These are phyloP conservation scores for Rhabdophis nuchalis DNA, from an alignment of 2,797 vertebrate genomes.

Conservation along the genomic window DNA sequence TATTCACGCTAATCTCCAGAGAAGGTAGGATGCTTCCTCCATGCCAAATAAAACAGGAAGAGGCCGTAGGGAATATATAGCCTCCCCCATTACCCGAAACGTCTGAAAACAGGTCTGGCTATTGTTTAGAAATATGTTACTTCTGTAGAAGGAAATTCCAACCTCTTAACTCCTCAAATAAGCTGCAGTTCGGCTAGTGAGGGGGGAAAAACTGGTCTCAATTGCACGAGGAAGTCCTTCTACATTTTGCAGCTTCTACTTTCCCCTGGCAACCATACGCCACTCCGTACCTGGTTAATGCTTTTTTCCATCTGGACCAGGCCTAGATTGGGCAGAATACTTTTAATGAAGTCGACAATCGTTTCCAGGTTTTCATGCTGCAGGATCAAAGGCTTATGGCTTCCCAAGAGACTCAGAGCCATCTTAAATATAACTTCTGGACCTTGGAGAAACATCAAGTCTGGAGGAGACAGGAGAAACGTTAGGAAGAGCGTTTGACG, in stretches of 20 bases:
- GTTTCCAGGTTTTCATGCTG: slow-evolving; percentile 95
- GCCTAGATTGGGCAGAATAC: slow-evolving; percentile 90
- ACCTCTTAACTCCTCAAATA: background rate
- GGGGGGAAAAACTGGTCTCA: background rate
- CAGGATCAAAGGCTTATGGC: slow-evolving; percentile 95
- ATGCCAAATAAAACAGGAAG: background rate
- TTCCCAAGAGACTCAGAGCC: slow-evolving; percentile 90
- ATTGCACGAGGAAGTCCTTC: background rate
- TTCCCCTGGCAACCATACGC: background rate
- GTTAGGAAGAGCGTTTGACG: slow-evolving; percentile 2
- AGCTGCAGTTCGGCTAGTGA: slow-evolving; percentile 4
- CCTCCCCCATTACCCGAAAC: slow-evolving; percentile 4
- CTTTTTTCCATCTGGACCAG: slow-evolving; percentile 99
- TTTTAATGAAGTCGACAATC: slow-evolving; percentile 98
- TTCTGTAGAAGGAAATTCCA: background rate
- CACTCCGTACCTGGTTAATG: slow-evolving; percentile 86
- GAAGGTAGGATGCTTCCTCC: background rate
- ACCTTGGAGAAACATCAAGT: slow-evolving; percentile 96
- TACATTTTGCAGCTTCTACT: background rate
- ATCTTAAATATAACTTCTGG: slow-evolving; percentile 97
- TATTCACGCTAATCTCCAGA: background rate
- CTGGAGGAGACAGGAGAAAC: slow-evolving; percentile 68
- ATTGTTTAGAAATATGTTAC: background rate
- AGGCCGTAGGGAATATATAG: background rate
- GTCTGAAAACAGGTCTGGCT: slow-evolving; percentile 9